Evolutionary conservation across 1,140 invertebrate genomes (phyloP), one percentile per base, ranked within the genome.

Genomic region (Maniola jurtina): DNA sequence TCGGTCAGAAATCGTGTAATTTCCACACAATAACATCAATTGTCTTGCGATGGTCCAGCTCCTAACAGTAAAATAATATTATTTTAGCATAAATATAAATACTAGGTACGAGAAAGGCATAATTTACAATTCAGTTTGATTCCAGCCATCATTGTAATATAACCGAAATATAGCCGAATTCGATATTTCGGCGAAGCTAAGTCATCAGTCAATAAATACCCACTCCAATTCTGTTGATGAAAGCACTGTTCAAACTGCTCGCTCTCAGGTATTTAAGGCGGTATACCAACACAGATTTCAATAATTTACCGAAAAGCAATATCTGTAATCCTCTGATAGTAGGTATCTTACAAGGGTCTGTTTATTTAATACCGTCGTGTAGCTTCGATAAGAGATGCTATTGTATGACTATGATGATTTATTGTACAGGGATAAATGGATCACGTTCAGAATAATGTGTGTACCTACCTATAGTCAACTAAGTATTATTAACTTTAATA

Each of bases 251-350:
- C 56, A 63, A 71, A 66, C 45, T 48, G 48, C 48, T 57, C 65
- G 58, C 61, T 48, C 50, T 38, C 47, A 66, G 58, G 58, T 66
- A 66, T 66, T 61, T 16, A 38, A 42, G 45, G 40, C 62, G 61
- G 65, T 65, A 50, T 67, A 70, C 58, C 69, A 75, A 73, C 72
- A 66, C 36, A 58, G 60, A 73, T 73, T 74, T 74, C 72, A 70
- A 79, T 81, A 76, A 79, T 72, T 75, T 74, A 72, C 38, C 34
- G 55, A 55, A 66, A 25, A 52, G 48, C 48, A 16, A 52, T 25
- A 52, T 52, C 48, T 52, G 48, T 52, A 25, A 33, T 52, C 16
- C 48, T 16, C 16, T 33, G 48, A 25, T 47, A 0, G 0, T 38
- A 38, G 7, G 38, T 38, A 38, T 38, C 7, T 38, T 38, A 38